These are phyloP conservation scores for Muraenolepis orangiensis DNA, from an alignment of 2,797 vertebrate species.

Conservation along the genomic window DNA sequence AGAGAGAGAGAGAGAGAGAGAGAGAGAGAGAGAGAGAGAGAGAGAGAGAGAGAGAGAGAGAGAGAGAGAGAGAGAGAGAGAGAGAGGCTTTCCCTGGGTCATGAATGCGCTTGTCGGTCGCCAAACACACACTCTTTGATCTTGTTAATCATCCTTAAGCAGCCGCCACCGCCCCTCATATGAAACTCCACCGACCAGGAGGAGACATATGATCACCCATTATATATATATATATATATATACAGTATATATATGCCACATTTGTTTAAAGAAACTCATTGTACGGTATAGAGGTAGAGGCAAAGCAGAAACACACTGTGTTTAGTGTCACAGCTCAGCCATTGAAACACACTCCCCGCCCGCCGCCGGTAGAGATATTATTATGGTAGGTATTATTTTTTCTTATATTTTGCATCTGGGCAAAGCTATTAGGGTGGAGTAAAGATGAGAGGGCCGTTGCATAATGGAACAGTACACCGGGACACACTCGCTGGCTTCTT, in stretches of 20 bases:
- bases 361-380: neutral
- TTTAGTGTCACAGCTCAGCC: neutral
- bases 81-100: neutral
- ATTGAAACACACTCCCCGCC: neutral
- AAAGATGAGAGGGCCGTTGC: too few species aligned
- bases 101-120: neutral
- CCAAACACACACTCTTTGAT: neutral
- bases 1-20: neutral
- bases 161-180: neutral
- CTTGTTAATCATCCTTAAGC: neutral
- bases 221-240: too few species aligned
- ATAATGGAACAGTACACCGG: neutral
- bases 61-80: neutral
- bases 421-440: neutral
- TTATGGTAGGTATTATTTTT: neutral
- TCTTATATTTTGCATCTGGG: neutral
- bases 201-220: neutral
- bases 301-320: neutral
- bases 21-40: neutral
- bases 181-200: neutral
- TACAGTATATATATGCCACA: neutral
- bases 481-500: neutral
- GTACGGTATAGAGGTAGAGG: neutral
- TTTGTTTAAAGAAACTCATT: neutral
- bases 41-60: neutral